A percentile compares a stretch with the other conserved stretches of the same genome.
Conservation (phyloP, 2,797 vertebrate genomes). For the Phalloptychus januarius region DNA sequence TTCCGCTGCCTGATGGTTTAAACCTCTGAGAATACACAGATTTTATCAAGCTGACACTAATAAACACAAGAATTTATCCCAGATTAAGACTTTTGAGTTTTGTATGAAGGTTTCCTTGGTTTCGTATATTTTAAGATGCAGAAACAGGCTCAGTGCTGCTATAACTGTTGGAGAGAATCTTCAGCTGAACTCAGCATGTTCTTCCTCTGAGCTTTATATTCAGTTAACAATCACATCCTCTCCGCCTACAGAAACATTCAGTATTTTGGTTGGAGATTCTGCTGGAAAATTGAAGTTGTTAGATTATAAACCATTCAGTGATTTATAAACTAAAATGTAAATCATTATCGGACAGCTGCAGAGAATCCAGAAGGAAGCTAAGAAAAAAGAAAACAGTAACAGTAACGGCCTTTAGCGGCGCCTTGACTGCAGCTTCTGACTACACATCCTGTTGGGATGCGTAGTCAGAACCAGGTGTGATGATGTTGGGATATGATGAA, state of each 20-base stretch:
- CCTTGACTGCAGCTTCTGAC: too few relatives aligned
- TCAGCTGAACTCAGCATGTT: background rate
- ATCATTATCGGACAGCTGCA: background rate
- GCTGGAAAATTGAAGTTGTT: background rate
- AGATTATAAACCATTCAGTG: too few relatives aligned
- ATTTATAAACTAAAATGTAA: too few relatives aligned
- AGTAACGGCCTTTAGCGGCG: too few relatives aligned
- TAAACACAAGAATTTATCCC: background rate
- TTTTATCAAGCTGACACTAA: background rate
- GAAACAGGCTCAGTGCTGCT: background rate
- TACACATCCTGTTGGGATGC: too few relatives aligned
- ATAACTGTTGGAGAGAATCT: background rate
- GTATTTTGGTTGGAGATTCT: background rate
- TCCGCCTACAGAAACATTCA: background rate
- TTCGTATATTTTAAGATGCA: background rate
- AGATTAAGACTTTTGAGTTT: background rate
- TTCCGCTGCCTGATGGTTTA: slow-evolving; percentile 4
- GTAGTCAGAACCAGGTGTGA: too few relatives aligned
- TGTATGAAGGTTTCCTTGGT: background rate
- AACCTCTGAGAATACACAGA: background rate
- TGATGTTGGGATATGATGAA: too few relatives aligned
- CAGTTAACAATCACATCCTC: background rate
- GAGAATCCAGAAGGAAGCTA: too few relatives aligned
- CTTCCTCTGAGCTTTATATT: background rate
- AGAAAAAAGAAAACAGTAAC: too few relatives aligned